These are phyloP conservation scores for Rhingia rostrata DNA, from an alignment of 2,888 invertebrate genomes.

Conservation along the genomic window DNA sequence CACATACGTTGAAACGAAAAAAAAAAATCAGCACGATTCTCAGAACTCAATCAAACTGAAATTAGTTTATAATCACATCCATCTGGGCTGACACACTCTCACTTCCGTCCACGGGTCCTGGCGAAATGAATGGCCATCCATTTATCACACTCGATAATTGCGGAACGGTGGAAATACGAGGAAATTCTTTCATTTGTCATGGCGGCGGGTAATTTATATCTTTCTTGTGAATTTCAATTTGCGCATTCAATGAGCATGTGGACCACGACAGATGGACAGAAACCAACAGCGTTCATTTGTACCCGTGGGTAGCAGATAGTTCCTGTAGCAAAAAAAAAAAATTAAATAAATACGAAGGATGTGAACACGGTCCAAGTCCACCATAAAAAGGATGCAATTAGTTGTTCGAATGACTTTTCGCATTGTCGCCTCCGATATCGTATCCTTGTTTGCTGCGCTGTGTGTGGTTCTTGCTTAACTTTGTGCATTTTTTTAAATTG, in stretches of 20 bases:
- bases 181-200: conserved; percentile 31
- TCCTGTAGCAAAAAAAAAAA: too few species aligned
- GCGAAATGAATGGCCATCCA: conserved; percentile 15
- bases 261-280: conserved; percentile 10
- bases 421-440: conserved; percentile 42
- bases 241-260: conserved; percentile 16
- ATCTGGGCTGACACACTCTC: background rate
- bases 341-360: background rate
- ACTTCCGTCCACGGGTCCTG: background rate
- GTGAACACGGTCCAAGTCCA: conserved; percentile 9
- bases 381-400: conserved; percentile 60
- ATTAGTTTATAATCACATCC: conserved; percentile 25
- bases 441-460: conserved; percentile 1
- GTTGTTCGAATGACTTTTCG: conserved; percentile 46
- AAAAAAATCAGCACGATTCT: too few species aligned
- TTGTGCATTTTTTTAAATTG: background rate
- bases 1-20: too few species aligned
- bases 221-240: conserved; percentile 48
- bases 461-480: conserved; percentile 15
- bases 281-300: background rate
- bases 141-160: conserved; percentile 1
- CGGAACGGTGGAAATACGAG: background rate
- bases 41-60: conserved; percentile 35
- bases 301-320: background rate
- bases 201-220: conserved; percentile 31